Evolutionary conservation across 1,140 invertebrate genomes (phyloP).

Genomic region (Macrobrachium rosenbergii): DNA sequence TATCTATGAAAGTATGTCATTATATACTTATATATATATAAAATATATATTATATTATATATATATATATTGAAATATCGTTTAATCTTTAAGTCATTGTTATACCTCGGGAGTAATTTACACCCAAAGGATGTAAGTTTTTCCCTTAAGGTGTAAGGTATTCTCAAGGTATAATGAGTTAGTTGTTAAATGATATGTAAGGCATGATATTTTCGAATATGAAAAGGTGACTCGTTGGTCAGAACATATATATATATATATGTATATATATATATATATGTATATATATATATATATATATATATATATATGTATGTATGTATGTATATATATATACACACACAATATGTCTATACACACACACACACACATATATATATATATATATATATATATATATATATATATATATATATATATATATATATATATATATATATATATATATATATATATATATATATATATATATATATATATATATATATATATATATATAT

Average conservation of each 20-base stretch:
- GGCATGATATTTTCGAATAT: too few relatives aligned
- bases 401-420: slow-evolving; percentile 23
- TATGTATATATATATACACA: neutral
- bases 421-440: slow-evolving; percentile 8
- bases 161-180: too few relatives aligned
- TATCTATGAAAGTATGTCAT: slow-evolving; percentile 2
- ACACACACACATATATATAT: neutral
- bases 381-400: neutral
- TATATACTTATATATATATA: slow-evolving; percentile 23
- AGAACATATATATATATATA: slow-evolving; percentile 13
- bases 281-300: slow-evolving; percentile 5
- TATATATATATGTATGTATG: neutral
- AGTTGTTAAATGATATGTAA: too few relatives aligned
- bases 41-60: too few relatives aligned
- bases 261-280: slow-evolving; percentile 16
- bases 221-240: neutral
- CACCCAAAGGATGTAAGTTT: too few relatives aligned
- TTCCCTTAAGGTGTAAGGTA: too few relatives aligned
- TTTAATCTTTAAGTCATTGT: too few relatives aligned
- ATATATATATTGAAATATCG: too few relatives aligned
- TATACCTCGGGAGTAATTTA: too few relatives aligned
- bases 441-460: slow-evolving; percentile 3
- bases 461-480: slow-evolving; percentile 4
- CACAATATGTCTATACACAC: too few relatives aligned
- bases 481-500: slow-evolving; percentile 5